These are phyloP conservation scores for Lepidothrix coronata DNA, from an alignment of 2,113 vertebrate species.

Conservation along the genomic window DNA sequence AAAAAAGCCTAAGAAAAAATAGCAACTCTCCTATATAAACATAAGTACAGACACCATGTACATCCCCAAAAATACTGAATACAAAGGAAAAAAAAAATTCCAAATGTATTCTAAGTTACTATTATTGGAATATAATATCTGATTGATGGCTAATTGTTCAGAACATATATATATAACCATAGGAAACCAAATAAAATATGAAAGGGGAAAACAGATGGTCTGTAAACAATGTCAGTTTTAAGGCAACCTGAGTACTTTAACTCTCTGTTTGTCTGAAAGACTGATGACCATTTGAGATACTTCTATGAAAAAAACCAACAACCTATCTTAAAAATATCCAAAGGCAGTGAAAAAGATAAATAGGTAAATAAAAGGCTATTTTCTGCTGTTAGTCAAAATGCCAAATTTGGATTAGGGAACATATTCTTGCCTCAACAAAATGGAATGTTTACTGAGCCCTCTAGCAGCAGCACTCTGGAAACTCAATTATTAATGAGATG, in stretches of 20 bases:
- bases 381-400: not conserved
- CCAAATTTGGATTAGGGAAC: not conserved
- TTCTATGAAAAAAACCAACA: not conserved
- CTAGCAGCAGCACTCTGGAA: not conserved
- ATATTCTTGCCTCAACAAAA: not conserved
- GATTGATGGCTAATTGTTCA: not conserved
- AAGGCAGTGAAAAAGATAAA: not conserved
- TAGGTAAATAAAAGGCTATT: not conserved
- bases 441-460: not conserved
- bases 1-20: not conserved
- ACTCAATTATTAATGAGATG: conserved; percentile 17
- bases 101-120: not conserved
- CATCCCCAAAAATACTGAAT: not conserved
- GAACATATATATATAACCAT: not conserved
- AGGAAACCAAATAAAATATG: not conserved
- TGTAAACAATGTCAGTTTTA: not conserved
- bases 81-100: not conserved
- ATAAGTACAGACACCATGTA: too few relatives aligned
- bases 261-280: not conserved
- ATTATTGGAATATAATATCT: not conserved
- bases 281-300: not conserved
- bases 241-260: not conserved
- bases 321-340: not conserved
- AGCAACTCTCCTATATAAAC: not conserved
- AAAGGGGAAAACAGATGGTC: not conserved